Evolutionary conservation across 2,888 invertebrate species (phyloP).

Genomic region (Diplolepis rosae): DNA sequence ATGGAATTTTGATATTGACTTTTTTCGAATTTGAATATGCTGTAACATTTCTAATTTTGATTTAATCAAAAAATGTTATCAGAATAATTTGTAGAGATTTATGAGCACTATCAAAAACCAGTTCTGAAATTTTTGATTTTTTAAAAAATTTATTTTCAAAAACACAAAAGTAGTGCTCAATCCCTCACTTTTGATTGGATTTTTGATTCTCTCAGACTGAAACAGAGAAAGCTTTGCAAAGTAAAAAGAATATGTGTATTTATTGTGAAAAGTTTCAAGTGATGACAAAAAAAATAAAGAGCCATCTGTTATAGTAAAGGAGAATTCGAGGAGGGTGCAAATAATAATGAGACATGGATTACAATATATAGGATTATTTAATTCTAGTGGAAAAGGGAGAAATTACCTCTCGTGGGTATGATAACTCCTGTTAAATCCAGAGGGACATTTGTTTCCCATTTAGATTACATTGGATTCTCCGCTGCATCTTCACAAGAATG

Average conservation of each 20-base stretch:
- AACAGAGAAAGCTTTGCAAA: neutral
- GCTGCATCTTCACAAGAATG: neutral
- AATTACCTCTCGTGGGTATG: neutral
- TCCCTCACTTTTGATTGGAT: too few species aligned
- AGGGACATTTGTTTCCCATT: neutral
- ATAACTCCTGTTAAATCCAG: neutral
- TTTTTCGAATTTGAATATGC: too few species aligned
- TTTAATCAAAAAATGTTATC: too few species aligned
- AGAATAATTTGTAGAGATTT: too few species aligned
- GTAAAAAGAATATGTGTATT: neutral
- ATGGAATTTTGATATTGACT: too few species aligned
- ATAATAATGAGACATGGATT: neutral
- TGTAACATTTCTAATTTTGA: too few species aligned
- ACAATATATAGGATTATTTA: neutral
- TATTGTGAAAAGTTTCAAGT: neutral
- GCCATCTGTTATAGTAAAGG: neutral
- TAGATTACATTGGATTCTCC: neutral
- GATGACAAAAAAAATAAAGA: neutral
- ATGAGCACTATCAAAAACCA: too few species aligned
- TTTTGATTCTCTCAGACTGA: neutral
- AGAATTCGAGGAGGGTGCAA: neutral
- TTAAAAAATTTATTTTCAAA: too few species aligned
- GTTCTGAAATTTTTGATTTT: too few species aligned
- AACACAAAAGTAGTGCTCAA: too few species aligned
- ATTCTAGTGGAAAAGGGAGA: neutral